phyloP scores from a whole-genome alignment of 2,113 vertebrate genomes.

The Acanthisitta chloris region DNA sequence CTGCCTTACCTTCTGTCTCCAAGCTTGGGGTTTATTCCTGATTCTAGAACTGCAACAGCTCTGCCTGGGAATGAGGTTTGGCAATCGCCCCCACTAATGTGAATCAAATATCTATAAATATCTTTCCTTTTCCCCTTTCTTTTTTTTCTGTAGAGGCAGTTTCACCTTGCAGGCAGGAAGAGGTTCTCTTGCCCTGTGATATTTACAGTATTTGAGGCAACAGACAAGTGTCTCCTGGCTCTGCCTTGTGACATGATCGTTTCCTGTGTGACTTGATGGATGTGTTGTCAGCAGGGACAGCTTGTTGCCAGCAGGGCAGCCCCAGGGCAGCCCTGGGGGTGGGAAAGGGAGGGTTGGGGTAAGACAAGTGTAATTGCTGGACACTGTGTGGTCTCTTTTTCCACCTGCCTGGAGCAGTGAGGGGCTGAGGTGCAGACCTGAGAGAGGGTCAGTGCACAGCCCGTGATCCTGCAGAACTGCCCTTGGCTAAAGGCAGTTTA shows the following conservation, averaged over 20 bases:
- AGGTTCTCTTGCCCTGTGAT: neutral
- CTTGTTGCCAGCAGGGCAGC: neutral
- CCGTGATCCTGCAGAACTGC: neutral
- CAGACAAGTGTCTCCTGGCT: neutral
- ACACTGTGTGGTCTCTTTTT: too few species aligned
- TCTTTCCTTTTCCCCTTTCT: neutral
- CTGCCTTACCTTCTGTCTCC: neutral
- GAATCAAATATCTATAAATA: neutral
- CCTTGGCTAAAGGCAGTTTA: neutral
- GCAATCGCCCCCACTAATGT: neutral
- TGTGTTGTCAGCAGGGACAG: neutral
- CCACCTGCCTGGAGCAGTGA: rapidly evolving
- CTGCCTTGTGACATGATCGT: neutral
- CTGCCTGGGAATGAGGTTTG: neutral
- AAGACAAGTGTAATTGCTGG: neutral
- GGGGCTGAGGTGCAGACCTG: neutral
- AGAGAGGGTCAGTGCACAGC: rapidly evolving
- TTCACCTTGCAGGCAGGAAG: neutral
- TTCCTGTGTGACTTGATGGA: neutral
- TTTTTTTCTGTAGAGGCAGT: neutral
- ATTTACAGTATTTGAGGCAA: neutral
- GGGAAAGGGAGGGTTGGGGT: neutral
- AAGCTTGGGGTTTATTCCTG: neutral
- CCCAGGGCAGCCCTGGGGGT: neutral
- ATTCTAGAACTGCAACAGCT: neutral